Conservation (phyloP, 1,140 invertebrate species). For the Scaptomyza pallida region DNA sequence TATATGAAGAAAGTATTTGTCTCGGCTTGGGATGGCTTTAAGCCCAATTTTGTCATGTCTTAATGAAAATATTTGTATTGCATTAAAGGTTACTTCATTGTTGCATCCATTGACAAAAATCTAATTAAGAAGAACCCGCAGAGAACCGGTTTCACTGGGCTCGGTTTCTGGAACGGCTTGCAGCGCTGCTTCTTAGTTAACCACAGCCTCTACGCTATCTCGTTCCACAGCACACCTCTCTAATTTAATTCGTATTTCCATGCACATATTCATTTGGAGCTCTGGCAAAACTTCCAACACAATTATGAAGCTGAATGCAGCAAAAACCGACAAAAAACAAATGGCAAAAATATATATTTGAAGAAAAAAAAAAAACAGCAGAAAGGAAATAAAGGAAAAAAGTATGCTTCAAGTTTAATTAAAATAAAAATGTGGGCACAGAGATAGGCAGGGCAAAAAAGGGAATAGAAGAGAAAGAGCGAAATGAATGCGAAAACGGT, state of each 20-base stretch:
- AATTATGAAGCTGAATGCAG: slow-evolving; percentile 60
- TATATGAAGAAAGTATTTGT: too few species aligned
- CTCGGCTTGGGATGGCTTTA: too few species aligned
- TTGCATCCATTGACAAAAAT: too few species aligned
- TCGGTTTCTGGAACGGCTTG: too few species aligned
- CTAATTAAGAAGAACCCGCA: too few species aligned
- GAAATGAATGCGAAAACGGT: slow-evolving; percentile 41
- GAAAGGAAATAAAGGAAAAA: slow-evolving; percentile 30
- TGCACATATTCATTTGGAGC: slow-evolving; percentile 55
- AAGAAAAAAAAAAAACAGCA: too few species aligned
- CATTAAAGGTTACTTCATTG: too few species aligned
- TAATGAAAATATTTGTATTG: too few species aligned
- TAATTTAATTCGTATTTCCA: slow-evolving; percentile 46
- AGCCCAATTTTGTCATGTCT: too few species aligned
- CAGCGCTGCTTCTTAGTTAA: background rate
- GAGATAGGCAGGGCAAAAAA: slow-evolving; percentile 1
- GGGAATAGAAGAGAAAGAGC: background rate
- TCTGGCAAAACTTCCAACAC: slow-evolving; percentile 41
- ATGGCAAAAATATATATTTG: slow-evolving; percentile 10
- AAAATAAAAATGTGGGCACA: slow-evolving; percentile 40
- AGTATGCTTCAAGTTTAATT: slow-evolving; percentile 62
- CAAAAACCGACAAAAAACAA: slow-evolving; percentile 11
- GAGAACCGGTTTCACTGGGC: too few species aligned
- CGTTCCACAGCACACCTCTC: background rate
- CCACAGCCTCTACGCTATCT: background rate